A percentile compares a stretch with the other conserved stretches of the same genome.
Conservation (phyloP, 2,797 vertebrate species). For the Chanos chanos region DNA sequence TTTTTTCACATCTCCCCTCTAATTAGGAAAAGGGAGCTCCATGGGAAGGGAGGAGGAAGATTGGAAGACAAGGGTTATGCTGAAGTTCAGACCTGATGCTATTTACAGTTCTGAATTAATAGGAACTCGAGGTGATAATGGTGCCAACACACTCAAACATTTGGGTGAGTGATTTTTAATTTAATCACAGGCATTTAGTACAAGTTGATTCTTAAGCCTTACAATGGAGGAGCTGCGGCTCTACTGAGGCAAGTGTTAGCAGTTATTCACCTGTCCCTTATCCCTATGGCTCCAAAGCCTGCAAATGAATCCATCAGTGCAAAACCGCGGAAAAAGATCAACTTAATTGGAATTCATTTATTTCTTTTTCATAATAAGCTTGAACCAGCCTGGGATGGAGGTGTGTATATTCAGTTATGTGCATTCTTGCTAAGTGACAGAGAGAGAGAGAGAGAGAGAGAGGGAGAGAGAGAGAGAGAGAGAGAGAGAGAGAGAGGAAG, state of each 20-base stretch:
- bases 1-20: slow-evolving; percentile 50
- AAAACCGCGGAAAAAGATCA: neutral
- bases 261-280: slow-evolving; percentile 13
- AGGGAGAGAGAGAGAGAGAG: too few relatives aligned
- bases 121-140: slow-evolving; percentile 56
- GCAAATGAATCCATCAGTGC: slow-evolving; percentile 1
- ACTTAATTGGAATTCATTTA: neutral
- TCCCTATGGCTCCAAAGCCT: slow-evolving; percentile 6
- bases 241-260: slow-evolving; percentile 21
- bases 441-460: too few relatives aligned
- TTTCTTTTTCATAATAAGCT: slow-evolving; percentile 28
- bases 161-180: slow-evolving; percentile 58
- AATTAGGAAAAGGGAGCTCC: slow-evolving; percentile 57
- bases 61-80: slow-evolving; percentile 60
- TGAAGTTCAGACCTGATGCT: slow-evolving; percentile 62
- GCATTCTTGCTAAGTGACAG: slow-evolving; percentile 18
- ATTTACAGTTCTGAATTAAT: slow-evolving; percentile 63
- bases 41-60: slow-evolving; percentile 50
- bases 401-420: slow-evolving; percentile 28
- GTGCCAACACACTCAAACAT: slow-evolving; percentile 53
- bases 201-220: slow-evolving; percentile 43
- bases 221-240: slow-evolving; percentile 27
- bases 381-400: slow-evolving; percentile 19
- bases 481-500: slow-evolving; percentile 42
- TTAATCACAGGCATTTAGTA: slow-evolving; percentile 57